A percentile compares a stretch with the other conserved stretches of the same genome.
These are phyloP conservation scores for Bubo bubo DNA, from an alignment of 2,113 vertebrate genomes.

Conservation along the genomic window DNA sequence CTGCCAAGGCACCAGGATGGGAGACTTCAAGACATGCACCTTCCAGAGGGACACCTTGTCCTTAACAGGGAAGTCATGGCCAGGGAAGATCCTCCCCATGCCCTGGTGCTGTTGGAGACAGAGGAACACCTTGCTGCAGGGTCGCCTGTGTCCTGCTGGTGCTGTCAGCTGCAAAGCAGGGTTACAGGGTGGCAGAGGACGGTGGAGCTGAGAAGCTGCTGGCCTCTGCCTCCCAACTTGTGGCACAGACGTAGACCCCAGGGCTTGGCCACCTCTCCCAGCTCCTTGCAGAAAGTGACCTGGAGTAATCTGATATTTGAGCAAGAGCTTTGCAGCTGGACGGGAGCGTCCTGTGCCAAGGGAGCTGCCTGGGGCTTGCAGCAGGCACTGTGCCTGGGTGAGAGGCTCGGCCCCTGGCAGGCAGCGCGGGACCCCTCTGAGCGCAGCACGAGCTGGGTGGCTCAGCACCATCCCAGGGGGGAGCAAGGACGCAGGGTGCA, in stretches of 20 bases:
- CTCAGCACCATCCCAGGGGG: accelerated
- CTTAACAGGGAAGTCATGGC: background rate
- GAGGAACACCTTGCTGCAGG: background rate
- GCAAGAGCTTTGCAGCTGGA: background rate
- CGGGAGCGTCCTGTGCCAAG: background rate
- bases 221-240: background rate
- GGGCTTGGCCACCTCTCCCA: background rate
- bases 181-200: background rate
- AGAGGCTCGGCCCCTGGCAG: background rate
- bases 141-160: background rate
- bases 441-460: background rate
- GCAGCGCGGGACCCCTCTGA: accelerated
- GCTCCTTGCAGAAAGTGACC: background rate
- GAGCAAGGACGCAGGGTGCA: accelerated
- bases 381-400: background rate
- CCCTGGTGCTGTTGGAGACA: background rate
- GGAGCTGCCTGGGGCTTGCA: background rate
- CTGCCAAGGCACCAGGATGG: background rate
- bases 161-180: background rate
- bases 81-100: background rate
- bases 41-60: background rate
- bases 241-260: background rate
- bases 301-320: background rate
- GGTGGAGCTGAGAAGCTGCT: background rate
- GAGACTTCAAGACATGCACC: background rate